A percentile compares a stretch with the other conserved stretches of the same genome.
Conservation (phyloP, 2,113 vertebrate genomes). For the Urocynchramus pylzowi region DNA sequence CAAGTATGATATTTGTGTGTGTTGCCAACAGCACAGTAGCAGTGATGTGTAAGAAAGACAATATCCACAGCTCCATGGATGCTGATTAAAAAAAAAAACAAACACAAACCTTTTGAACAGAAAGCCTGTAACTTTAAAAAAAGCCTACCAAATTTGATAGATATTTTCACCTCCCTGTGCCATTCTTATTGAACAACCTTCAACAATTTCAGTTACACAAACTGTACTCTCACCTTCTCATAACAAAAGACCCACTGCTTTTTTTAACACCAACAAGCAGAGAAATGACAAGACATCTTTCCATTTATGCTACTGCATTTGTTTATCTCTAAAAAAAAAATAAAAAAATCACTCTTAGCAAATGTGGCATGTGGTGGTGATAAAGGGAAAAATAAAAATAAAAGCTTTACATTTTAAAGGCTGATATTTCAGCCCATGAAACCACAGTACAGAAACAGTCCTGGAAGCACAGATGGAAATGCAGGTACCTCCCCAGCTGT, state of each 20-base stretch:
- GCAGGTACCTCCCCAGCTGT: slow-evolving; percentile 17
- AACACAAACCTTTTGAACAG: neutral
- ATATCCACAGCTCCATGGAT: neutral
- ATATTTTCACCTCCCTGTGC: neutral
- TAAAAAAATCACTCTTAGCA: neutral
- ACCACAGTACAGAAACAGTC: neutral
- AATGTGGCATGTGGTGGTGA: neutral
- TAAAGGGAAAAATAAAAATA: neutral
- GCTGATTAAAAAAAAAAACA: neutral
- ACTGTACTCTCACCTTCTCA: neutral
- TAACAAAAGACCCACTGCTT: neutral
- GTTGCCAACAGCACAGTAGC: neutral
- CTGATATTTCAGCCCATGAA: neutral
- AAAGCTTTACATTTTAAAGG: neutral
- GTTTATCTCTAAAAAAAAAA: neutral
- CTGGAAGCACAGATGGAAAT: neutral
- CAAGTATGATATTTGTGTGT: neutral
- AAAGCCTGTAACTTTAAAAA: neutral
- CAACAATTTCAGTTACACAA: neutral
- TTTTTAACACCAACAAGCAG: neutral
- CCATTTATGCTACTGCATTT: neutral
- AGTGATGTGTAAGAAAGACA: neutral
- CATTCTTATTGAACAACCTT: neutral
- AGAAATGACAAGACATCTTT: neutral
- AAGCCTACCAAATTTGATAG: neutral